A percentile compares a stretch with the other conserved stretches of the same genome.
These are phyloP conservation scores for Lasioglossum zephyrum DNA, from an alignment of 2,888 invertebrate genomes.

Conservation along the genomic window DNA sequence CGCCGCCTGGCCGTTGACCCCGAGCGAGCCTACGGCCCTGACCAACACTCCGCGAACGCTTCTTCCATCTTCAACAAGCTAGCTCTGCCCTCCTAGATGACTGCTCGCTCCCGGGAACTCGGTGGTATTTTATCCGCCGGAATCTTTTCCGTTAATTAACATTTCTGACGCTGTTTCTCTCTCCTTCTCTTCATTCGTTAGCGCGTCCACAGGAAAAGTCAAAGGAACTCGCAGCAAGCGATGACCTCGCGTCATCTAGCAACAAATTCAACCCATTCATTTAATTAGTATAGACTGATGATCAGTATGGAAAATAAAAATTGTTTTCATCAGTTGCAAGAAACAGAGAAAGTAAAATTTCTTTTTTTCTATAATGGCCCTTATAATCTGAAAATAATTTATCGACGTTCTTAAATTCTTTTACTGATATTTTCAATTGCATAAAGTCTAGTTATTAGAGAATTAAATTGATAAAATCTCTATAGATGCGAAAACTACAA, in stretches of 20 bases:
- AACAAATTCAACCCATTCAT: not conserved
- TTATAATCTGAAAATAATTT: not conserved
- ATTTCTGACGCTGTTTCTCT: constrained; percentile 11
- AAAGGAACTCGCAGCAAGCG: not conserved
- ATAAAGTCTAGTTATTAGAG: not conserved
- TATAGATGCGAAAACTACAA: too few relatives aligned
- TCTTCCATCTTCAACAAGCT: constrained; percentile 48
- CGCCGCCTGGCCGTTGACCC: constrained; percentile 84
- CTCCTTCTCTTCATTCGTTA: not conserved
- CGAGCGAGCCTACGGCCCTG: constrained; percentile 71
- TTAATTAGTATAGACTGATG: not conserved
- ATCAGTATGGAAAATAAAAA: not conserved
- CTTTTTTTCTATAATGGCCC: not conserved
- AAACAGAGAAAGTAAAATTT: not conserved
- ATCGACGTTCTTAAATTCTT: not conserved
- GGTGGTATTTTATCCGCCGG: constrained; percentile 40
- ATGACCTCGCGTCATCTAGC: not conserved
- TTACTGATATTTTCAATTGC: not conserved
- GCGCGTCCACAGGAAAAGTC: not conserved
- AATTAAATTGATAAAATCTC: too few relatives aligned
- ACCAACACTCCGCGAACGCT: constrained; percentile 68
- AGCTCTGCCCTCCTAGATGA: constrained; percentile 15
- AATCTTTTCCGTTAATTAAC: constrained; percentile 52
- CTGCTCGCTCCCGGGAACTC: constrained; percentile 11
- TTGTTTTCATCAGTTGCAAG: not conserved